Conservation (phyloP, 2,888 invertebrate genomes). For the Mesorhabditis belari region DNA sequence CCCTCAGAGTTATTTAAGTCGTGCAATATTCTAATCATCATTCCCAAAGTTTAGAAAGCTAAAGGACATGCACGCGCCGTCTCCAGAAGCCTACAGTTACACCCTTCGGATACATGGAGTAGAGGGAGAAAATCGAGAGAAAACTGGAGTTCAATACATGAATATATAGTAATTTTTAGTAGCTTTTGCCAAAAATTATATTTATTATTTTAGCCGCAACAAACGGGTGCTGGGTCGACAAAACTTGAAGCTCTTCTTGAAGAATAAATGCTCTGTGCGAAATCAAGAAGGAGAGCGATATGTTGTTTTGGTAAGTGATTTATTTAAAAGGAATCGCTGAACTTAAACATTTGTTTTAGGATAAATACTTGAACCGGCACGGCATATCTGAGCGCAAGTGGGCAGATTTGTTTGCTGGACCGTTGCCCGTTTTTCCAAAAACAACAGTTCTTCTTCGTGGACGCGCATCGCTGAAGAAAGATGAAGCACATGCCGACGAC, state of each 20-base stretch:
- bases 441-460: constrained; percentile 29
- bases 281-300: constrained; percentile 13
- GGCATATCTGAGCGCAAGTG: constrained; percentile 17
- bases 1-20: too few species aligned
- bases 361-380: constrained; percentile 10
- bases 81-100: background rate
- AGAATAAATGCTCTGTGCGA: constrained; percentile 19
- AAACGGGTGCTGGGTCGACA: constrained; percentile 20
- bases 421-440: constrained; percentile 30
- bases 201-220: constrained; percentile 22
- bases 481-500: background rate
- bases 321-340: background rate
- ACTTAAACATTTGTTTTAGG: constrained; percentile 7
- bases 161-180: background rate
- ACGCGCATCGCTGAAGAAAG: constrained; percentile 8
- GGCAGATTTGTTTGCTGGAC: constrained; percentile 24
- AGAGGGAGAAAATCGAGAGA: background rate
- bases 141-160: background rate
- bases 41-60: too few species aligned
- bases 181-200: background rate
- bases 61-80: background rate
- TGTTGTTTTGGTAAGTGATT: constrained; percentile 16
- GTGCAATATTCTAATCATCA: too few species aligned
- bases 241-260: constrained; percentile 33
- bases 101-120: background rate